Evolutionary conservation across 1,140 invertebrate species (phyloP), one percentile per base, ranked within the genome.

Genomic region (Camponotus floridanus): DNA sequence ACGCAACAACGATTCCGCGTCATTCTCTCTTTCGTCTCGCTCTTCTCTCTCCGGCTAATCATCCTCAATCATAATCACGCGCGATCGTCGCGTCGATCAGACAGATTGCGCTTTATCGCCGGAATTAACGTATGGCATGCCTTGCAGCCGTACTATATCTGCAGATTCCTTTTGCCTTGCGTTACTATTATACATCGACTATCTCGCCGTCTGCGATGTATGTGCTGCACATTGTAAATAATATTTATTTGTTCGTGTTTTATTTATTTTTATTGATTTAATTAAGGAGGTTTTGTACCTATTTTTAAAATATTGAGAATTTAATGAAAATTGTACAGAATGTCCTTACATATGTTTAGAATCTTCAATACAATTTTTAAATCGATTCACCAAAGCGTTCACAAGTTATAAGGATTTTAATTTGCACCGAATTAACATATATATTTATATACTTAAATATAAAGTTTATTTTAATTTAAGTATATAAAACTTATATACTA

Each of bases 21-120:
- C 74, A 55, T 76, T 76, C 81, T 78, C 81, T 70, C 55, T 78
- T 78, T 85, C 74, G 45, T 73, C 68, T 74, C 62, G 26, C 33
- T 51, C 33, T 26, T 67, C 51, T 59, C 84, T 86, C 74, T 26
- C 31, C 64, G 51, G 45, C 64, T 79, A 86, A 86, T 86, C 84
- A 86, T 86, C 64, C 84, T 86, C 84, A 86, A 86, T 83, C 85
- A 86, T 83, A 83, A 83, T 83, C 73, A 86, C 84, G 74, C 76
- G 26, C 64, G 84, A 86, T 81, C 78, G 71, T 87, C 64, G 84
- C 64, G 68, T 73, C 84, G 84, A 86, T 87, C 83, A 73, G 71
- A 85, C 68, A 85, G 86, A 87, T 87, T 85, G 86, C 71, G 84
- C 64, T 86, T 86, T 86, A 86, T 86, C 84, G 84, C 64, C 55